phyloP scores from a whole-genome alignment of 2,113 vertebrate genomes.

The Casuarius casuarius region DNA sequence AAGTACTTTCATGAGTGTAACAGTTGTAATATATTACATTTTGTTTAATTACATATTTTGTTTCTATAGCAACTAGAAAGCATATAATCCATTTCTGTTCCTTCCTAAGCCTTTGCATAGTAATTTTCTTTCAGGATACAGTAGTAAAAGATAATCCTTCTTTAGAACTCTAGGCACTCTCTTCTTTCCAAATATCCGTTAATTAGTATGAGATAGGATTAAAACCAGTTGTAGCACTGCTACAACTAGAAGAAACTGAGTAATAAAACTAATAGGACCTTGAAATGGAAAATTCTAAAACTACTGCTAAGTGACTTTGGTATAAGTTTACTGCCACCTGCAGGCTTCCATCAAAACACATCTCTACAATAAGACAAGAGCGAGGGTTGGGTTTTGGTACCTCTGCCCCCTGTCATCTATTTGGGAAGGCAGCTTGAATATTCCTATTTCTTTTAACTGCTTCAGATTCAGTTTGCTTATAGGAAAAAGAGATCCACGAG shows the following conservation, averaged over 20 bases:
- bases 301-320: neutral
- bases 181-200: slow-evolving; percentile 67
- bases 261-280: slow-evolving; percentile 24
- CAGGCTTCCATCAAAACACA: slow-evolving; percentile 50
- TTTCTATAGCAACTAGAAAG: slow-evolving; percentile 74
- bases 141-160: slow-evolving; percentile 72
- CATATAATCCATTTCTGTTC: slow-evolving; percentile 60
- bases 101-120: slow-evolving; percentile 68
- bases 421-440: neutral
- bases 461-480: neutral
- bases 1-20: slow-evolving; percentile 37
- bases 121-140: slow-evolving; percentile 69
- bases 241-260: slow-evolving; percentile 33
- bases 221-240: slow-evolving; percentile 52
- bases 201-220: slow-evolving; percentile 76
- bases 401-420: neutral
- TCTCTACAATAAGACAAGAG: neutral
- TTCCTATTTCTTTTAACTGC: neutral
- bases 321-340: slow-evolving; percentile 78
- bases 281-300: neutral
- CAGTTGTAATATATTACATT: slow-evolving; percentile 56
- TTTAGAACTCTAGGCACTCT: slow-evolving; percentile 59
- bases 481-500: neutral
- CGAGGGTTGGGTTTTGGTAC: neutral
- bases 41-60: slow-evolving; percentile 75